These are phyloP conservation scores for Kryphioiulus occultus DNA, from an alignment of 2,888 invertebrate genomes.

Conservation along the genomic window DNA sequence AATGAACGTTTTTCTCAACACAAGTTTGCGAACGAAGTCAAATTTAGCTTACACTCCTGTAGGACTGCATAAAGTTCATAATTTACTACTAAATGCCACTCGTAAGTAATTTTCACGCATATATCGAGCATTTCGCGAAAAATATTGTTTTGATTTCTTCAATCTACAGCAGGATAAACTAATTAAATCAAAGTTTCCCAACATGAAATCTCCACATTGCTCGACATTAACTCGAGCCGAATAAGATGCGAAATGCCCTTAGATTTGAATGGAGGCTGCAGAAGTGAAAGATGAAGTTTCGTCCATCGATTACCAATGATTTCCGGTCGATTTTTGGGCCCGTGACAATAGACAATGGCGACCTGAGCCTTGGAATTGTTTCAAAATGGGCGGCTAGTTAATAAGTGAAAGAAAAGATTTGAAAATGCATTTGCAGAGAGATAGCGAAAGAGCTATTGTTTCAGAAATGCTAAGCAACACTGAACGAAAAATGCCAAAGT, in stretches of 20 bases:
- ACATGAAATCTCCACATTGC: no score
- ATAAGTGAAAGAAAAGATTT: neutral
- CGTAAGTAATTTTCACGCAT: no score
- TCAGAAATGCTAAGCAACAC: conserved; percentile 15
- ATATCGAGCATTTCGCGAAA: no score
- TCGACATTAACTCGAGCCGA: neutral
- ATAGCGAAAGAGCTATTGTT: conserved; percentile 11
- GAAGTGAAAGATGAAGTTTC: neutral
- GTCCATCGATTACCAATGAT: conserved; percentile 35
- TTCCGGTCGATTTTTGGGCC: conserved; percentile 1
- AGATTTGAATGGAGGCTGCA: neutral
- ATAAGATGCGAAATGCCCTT: neutral
- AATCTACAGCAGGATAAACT: no score
- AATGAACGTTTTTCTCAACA: no score
- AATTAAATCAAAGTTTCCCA: no score
- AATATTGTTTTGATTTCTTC: no score
- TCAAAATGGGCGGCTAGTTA: conserved; percentile 4
- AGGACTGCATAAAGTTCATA: no score
- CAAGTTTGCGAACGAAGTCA: no score
- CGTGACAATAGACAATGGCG: conserved; percentile 8
- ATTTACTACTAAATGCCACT: no score
- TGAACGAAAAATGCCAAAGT: neutral
- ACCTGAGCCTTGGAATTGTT: neutral
- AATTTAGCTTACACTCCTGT: no score
- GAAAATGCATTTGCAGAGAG: neutral